Base-by-base conservation (phyloP, 1,140 invertebrate species). In the Lordiphosa stackelbergi region DNA sequence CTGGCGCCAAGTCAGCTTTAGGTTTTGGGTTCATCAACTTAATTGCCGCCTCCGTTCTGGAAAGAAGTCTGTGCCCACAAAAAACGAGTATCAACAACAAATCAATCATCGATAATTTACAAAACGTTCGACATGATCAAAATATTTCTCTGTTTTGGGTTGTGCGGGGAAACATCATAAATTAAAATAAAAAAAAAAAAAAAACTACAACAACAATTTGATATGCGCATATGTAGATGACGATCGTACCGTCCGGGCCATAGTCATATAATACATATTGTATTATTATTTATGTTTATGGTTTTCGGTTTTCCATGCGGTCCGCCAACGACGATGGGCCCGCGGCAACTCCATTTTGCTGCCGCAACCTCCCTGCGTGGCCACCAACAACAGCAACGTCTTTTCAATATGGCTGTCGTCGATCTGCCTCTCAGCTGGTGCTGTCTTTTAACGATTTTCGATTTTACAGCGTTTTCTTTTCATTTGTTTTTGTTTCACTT, bases 201-300 rank as follows among this genome's bases (percentile, higher is more conserved):
- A 46, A 38, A 24, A 28, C 42, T 28, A 19, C 40, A 41, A 19
- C 9, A 42, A 46, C 43, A 46, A 2, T 46, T 46, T 46, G 43
- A 62, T 58, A 58, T 62, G 69, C 51, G 40, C 49, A 53, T 57
- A 45, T 53, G 36, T 11, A 56, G 31, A 42, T 36, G 16, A n/a
- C 22, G 47, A 58, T 66, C 52, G 42, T 7, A 31, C 28, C 6
- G 28, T 8, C 28, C 24, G 4, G 31, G 28, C 28, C 53, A 58
- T 9, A 52, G 12, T 36, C 53, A 46, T 59, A 61, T 69, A 56
- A 73, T 70, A 63, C 66, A 81, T 81, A 75, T 81, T 79, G 74
- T 79, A 71, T 71, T 79, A 79, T 81, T 79, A 81, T 79, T 79
- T 79, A 79, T 79, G 75, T 81, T 79, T 79, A 75, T 75, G 73